Evolutionary conservation across 2,113 vertebrate genomes (phyloP), one percentile per base, ranked within the genome.

Genomic region (Rana temporaria): DNA sequence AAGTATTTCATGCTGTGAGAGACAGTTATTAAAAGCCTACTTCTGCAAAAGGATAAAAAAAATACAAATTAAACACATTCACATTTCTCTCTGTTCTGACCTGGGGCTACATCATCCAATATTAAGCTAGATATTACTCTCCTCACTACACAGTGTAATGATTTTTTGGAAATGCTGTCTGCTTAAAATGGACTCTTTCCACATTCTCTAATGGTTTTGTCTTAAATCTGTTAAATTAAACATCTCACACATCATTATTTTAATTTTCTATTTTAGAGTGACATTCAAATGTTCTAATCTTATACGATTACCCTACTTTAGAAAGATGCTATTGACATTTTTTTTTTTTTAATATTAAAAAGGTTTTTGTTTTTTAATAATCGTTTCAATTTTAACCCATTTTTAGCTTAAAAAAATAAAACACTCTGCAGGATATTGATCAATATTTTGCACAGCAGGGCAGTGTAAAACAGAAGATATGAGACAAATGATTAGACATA

Each of bases 1-100:
- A 90, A 99, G 98, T 98, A 91, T 8, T 79, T 52, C 32, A 52
- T 81, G 48, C 62, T 84, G 8, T 3, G 34, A 83, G 55, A 70
- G 81, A 26, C 56, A 85, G 76, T 82, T 87, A 85, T 81, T 88
- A 88, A 86, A 85, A 80, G 57, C 77, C 85, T 63, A 67, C 87
- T 79, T 83, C 85, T 84, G 9, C 60, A 85, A 84, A 89, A 88
- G 84, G 84, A 81, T 84, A 64, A 57, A 87, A 38, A 75, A 85
- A 67, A 88, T 81, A 48, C 81, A 84, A 85, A 86, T 85, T 86
- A 84, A 81, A 82, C 79, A 55, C 38, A 81, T 59, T 19, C 26
- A 59, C 70, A 77, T 84, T 83, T 86, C 60, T 79, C 70, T 70
- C 66, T 81, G n/a, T 30, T 70, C 57, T 7, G 42, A 86, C 84